phyloP scores from a whole-genome alignment of 1,140 invertebrate genomes.

The Globodera rostochiensis region DNA sequence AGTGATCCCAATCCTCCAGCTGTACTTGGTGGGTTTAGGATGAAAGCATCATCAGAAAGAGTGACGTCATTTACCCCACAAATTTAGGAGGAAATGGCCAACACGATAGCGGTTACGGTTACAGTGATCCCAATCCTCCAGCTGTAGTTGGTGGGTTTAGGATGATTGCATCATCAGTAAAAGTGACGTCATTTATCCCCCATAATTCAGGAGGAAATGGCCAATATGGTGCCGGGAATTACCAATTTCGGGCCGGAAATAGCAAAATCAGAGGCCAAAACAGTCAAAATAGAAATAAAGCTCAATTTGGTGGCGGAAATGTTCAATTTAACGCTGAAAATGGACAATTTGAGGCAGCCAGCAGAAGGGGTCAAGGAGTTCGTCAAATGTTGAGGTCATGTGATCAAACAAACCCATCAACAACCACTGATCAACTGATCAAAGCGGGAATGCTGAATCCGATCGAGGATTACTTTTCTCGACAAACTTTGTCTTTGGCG shows the following conservation, averaged over 20 bases:
- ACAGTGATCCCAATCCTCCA: no score
- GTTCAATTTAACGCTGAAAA: background rate
- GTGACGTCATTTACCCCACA: no score
- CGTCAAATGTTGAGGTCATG: background rate
- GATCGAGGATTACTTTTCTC: constrained; percentile 47
- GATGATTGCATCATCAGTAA: no score
- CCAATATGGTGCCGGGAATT: background rate
- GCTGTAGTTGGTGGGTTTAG: no score
- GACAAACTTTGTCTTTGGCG: constrained; percentile 58
- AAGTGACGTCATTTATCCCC: no score
- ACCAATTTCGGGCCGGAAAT: background rate
- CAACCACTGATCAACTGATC: constrained; percentile 40
- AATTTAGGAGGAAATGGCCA: no score
- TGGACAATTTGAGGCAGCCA: background rate
- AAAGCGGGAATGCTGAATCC: constrained; percentile 50
- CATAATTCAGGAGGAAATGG: background rate
- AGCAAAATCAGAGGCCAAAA: background rate
- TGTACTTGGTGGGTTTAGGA: no score
- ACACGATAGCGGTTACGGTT: no score
- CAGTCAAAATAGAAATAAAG: no score
- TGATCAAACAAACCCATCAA: constrained; percentile 32
- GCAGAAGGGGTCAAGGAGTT: no score
- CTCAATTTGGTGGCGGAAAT: background rate
- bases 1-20: no score
- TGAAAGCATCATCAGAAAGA: no score